phyloP scores from a whole-genome alignment of 2,888 invertebrate genomes.

The Dryocosmus kuriphilus region DNA sequence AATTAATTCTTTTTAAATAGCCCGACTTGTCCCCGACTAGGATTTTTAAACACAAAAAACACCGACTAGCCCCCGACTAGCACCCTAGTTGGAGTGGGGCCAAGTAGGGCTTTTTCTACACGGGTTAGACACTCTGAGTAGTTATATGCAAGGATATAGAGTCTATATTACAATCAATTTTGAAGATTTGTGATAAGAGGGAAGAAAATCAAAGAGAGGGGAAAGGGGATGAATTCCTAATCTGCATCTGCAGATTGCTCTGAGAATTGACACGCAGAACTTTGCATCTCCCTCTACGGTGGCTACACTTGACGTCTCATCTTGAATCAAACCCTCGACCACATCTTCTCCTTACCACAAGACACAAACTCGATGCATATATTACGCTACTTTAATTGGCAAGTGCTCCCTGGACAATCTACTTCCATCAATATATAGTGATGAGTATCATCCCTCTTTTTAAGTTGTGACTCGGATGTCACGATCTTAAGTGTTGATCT shows the following conservation, averaged over 20 bases:
- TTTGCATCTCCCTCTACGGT: conserved; percentile 60
- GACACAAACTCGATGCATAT: conserved; percentile 29
- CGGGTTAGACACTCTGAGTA: too few relatives aligned
- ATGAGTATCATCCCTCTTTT: conserved; percentile 29
- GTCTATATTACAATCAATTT: background rate
- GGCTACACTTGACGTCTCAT: conserved; percentile 67
- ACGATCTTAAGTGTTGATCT: background rate
- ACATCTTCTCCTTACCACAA: conserved; percentile 64
- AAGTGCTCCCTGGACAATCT: conserved; percentile 61
- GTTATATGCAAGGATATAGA: too few relatives aligned
- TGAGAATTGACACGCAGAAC: conserved; percentile 76
- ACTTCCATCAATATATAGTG: conserved; percentile 15
- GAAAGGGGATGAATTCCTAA: conserved; percentile 64
- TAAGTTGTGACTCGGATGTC: background rate
- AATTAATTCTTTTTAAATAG: too few relatives aligned
- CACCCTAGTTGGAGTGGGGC: too few relatives aligned
- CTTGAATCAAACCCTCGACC: conserved; percentile 67
- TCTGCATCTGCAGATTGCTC: conserved; percentile 77
- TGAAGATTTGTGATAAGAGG: conserved; percentile 2
- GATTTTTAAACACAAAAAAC: too few relatives aligned
- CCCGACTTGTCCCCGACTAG: too few relatives aligned
- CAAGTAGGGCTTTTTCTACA: too few relatives aligned
- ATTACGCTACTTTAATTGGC: conserved; percentile 70
- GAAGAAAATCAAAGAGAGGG: conserved; percentile 44
- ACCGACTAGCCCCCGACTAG: too few relatives aligned